Conservation (phyloP, 1,140 invertebrate genomes). For the Drosophila melanogaster region DNA sequence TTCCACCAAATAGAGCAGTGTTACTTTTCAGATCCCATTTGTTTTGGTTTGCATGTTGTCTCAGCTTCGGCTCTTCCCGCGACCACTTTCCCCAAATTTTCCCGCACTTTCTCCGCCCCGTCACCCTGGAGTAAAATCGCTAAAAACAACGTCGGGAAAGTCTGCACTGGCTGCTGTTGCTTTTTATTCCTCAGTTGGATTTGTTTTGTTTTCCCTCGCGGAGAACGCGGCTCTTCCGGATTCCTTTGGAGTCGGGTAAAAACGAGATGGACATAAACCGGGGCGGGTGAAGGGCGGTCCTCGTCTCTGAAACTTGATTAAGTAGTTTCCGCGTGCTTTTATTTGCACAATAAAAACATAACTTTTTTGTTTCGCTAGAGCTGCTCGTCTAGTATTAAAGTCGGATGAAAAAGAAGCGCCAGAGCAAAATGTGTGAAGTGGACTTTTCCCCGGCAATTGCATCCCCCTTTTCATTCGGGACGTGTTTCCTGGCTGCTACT, state of each 20-base stretch:
- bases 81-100: constrained; percentile 20
- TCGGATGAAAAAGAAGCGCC: constrained; percentile 41
- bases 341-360: constrained; percentile 81
- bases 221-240: constrained; percentile 60
- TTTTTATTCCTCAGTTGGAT: constrained; percentile 41
- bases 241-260: constrained; percentile 14
- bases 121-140: constrained; percentile 33
- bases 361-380: constrained; percentile 25
- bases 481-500: constrained; percentile 59
- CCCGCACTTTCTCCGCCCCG: constrained; percentile 9
- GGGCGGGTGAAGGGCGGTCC: background rate
- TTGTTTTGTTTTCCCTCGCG: constrained; percentile 55
- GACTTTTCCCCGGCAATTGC: constrained; percentile 9
- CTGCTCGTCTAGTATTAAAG: constrained; percentile 46
- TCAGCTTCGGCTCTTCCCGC: constrained; percentile 65
- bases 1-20: constrained; percentile 6
- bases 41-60: constrained; percentile 58
- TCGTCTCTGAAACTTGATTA: constrained; percentile 70
- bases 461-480: constrained; percentile 43
- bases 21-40: constrained; percentile 2
- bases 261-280: constrained; percentile 2
- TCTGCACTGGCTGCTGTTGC: constrained; percentile 50
- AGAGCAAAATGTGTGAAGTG: constrained; percentile 39
- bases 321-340: constrained; percentile 80
- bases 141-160: constrained; percentile 49